Conservation (phyloP, 2,888 invertebrate genomes). For the Gandaritis pyraliata region DNA sequence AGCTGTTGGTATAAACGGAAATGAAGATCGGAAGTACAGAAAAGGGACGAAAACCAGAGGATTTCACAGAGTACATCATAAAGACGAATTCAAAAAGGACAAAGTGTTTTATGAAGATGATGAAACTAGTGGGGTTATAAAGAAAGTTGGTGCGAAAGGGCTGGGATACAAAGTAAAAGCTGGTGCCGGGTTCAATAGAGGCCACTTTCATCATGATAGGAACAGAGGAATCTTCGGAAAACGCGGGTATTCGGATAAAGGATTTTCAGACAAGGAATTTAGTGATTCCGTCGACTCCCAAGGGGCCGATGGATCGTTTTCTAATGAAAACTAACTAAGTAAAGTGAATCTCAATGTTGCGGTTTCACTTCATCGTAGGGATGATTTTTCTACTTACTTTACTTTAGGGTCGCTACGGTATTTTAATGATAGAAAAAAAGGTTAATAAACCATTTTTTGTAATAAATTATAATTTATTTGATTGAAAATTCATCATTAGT, state of each 20-base stretch:
- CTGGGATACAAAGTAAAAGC: constrained; percentile 69
- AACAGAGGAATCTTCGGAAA: constrained; percentile 75
- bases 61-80: constrained; percentile 84
- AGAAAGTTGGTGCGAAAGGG: constrained; percentile 79
- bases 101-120: constrained; percentile 84
- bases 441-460: too few species aligned
- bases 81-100: constrained; percentile 86
- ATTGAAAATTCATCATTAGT: too few species aligned
- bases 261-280: constrained; percentile 77
- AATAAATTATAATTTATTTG: too few species aligned
- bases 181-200: constrained; percentile 72
- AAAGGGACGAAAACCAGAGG: constrained; percentile 84
- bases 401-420: too few species aligned
- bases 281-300: constrained; percentile 75
- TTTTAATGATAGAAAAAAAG: too few species aligned
- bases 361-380: too few species aligned
- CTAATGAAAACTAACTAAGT: constrained; percentile 44
- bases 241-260: constrained; percentile 78
- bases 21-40: constrained; percentile 76
- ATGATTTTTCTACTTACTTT: too few species aligned
- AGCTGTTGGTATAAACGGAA: constrained; percentile 69
- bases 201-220: constrained; percentile 68
- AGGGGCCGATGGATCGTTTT: constrained; percentile 69
- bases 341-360: too few species aligned
- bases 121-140: constrained; percentile 78